phyloP scores from a whole-genome alignment of 2,113 vertebrate genomes.

The Upupa epops region DNA sequence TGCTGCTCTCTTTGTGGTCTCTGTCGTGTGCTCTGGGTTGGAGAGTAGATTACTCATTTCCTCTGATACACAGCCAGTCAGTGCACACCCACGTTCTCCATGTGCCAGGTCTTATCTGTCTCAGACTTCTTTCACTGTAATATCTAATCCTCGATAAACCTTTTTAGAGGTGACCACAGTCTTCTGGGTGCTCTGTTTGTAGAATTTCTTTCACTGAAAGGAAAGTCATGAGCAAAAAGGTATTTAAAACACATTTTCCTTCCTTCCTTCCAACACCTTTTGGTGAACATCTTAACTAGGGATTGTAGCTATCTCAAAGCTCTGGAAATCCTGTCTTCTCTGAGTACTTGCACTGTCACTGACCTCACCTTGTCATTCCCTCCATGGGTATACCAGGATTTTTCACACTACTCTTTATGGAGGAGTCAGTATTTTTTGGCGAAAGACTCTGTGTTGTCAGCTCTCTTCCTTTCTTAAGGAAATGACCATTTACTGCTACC shows the following conservation, averaged over 20 bases:
- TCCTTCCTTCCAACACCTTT: background rate
- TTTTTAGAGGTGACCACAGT: background rate
- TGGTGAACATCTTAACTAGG: background rate
- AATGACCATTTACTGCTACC: background rate
- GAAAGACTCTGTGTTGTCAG: background rate
- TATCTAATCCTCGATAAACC: background rate
- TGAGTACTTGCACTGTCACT: background rate
- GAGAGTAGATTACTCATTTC: slow-evolving; percentile 30
- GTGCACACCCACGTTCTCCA: background rate
- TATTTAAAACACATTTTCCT: background rate
- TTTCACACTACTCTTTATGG: background rate
- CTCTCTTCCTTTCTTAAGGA: too few relatives aligned
- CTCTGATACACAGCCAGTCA: background rate
- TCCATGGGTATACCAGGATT: fast-evolving
- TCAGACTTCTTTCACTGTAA: background rate
- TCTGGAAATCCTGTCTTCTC: background rate
- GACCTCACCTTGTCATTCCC: background rate
- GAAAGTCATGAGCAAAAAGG: background rate
- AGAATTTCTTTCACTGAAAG: background rate
- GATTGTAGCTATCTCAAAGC: background rate
- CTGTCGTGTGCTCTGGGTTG: background rate
- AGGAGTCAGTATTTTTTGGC: background rate
- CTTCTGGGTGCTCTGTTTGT: background rate
- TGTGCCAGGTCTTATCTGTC: slow-evolving; percentile 11
- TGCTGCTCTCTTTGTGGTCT: background rate